Evolutionary conservation across 92 coral and sea anemone species (phyloP), one percentile per base, ranked within the genome.

Genomic region (Paragorgia papillata): DNA sequence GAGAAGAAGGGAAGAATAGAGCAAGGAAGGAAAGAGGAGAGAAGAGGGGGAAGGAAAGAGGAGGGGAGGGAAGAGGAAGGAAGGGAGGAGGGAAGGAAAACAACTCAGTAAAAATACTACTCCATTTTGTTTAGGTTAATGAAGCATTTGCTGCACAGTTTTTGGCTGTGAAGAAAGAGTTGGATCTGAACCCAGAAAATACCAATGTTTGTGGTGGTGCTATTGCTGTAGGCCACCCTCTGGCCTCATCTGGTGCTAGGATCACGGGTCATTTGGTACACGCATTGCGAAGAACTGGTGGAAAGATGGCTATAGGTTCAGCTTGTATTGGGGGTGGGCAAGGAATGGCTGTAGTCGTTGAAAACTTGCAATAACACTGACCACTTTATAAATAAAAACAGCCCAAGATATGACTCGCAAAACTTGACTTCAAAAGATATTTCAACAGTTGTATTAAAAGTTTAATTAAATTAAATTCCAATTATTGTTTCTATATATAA

Each of bases 281-380:
- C 29, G 97, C 90, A 64, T 88, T 93, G 84, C 57, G 88, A 12
- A 87, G 97, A 26, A 85, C 79, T 37, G 92, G 92, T 6, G 90
- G 83, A 37, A 84, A 87, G 79, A 87, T 86, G 70, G 90, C 95
- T 43, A 44, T 94, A 15, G 98, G 98, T 7, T 88, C 97, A 9
- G 98, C 98, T 9, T 94, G 98, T 60, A 94, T 94, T 31, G 98
- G 98, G 0, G 98, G 98, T 13, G 98, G 98, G 0, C 98, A 94
- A 60, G 98, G 98, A 9, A 86, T 94, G 65, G 98, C 98, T 24
- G 66, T 94, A 14, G 90, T 94, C 21, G 55, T 94, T 37, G 98
- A 94, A 81, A 94, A 94, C 83, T 21, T 87, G 79, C 68, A 81
- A n/a, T 89, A 55, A 75, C 18, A 37, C 43, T 37, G 5, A 4